Conservation (phyloP, 2,113 vertebrate species). For the Micromys minutus region DNA sequence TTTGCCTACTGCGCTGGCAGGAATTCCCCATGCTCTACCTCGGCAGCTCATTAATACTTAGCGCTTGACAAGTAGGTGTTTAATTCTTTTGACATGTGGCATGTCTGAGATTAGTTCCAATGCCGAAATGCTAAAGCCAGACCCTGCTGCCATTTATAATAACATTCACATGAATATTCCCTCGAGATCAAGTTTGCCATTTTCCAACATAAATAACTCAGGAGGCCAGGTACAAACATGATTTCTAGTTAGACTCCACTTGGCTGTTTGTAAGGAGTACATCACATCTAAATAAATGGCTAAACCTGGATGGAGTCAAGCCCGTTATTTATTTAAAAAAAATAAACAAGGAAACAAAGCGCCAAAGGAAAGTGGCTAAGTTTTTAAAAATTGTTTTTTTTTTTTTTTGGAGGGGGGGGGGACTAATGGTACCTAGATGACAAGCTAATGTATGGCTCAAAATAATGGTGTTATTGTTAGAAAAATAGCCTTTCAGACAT, state of each 20-base stretch:
- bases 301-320: conserved; percentile 43
- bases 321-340: conserved; percentile 56
- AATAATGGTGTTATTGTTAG: conserved; percentile 70
- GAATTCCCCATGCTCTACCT: background rate
- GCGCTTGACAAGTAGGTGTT: background rate
- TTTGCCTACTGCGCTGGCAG: background rate
- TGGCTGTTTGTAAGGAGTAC: conserved; percentile 43
- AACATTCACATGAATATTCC: conserved; percentile 24
- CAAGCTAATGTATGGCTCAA: conserved; percentile 75
- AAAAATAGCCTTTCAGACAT: conserved; percentile 78
- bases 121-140: conserved; percentile 43
- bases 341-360: conserved; percentile 64
- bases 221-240: conserved; percentile 24
- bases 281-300: background rate
- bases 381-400: background rate
- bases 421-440: conserved; percentile 57
- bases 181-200: background rate
- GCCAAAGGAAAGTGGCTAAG: conserved; percentile 29
- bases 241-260: conserved; percentile 62
- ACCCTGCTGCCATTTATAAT: conserved; percentile 58
- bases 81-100: conserved; percentile 47
- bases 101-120: conserved; percentile 55
- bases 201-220: conserved; percentile 51
- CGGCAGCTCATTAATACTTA: background rate
- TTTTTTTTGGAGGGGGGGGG: background rate